phyloP scores from a whole-genome alignment of 2,113 vertebrate species.

The Megatriorchis doriae region DNA sequence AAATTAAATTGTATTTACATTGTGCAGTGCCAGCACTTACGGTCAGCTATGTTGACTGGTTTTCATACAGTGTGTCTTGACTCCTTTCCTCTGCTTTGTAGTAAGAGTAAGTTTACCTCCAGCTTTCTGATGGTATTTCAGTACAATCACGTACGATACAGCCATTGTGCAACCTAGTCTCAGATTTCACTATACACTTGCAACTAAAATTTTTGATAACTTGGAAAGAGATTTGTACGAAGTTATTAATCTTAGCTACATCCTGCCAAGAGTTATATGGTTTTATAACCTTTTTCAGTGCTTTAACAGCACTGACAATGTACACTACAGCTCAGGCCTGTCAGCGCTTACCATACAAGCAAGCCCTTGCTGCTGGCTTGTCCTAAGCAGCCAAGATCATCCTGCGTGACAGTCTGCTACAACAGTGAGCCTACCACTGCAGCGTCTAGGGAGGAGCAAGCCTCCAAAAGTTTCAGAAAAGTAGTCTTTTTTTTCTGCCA shows the following conservation, averaged over 20 bases:
- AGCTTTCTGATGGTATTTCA: background rate
- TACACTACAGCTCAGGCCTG: background rate
- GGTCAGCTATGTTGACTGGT: background rate
- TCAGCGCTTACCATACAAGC: background rate
- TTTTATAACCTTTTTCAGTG: background rate
- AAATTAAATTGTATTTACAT: background rate
- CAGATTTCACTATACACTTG: background rate
- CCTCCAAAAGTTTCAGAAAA: background rate
- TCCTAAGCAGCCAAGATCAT: background rate
- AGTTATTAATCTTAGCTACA: background rate
- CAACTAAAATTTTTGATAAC: background rate
- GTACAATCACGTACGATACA: background rate
- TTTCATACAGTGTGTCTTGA: background rate
- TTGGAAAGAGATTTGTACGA: background rate
- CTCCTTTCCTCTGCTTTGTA: background rate
- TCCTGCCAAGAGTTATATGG: background rate
- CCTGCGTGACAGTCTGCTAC: background rate
- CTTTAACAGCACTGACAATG: background rate
- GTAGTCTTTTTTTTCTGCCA: background rate
- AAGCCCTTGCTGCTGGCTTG: background rate
- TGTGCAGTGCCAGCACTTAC: background rate
- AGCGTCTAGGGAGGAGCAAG: background rate
- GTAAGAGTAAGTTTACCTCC: background rate
- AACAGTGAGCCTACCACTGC: background rate
- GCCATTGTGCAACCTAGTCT: background rate